Conservation (phyloP, 2,113 vertebrate species). For the Sula dactylatra region DNA sequence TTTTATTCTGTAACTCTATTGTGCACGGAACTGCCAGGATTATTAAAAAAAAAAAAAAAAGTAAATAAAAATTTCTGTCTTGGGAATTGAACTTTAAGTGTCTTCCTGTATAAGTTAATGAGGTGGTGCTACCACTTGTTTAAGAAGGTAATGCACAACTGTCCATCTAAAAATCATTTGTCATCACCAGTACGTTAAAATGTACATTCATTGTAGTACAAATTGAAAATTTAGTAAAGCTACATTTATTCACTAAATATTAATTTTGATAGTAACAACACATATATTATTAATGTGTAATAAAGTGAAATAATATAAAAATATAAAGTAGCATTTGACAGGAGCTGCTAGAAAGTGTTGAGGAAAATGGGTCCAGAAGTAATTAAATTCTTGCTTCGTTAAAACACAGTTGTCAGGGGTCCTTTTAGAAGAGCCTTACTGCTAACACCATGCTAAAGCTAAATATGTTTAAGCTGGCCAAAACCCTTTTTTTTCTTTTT, state of each 20-base stretch:
- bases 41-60: neutral
- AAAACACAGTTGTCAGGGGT: neutral
- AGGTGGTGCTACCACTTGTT: neutral
- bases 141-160: neutral
- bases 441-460: neutral
- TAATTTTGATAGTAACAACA: neutral
- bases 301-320: neutral
- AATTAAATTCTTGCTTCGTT: neutral
- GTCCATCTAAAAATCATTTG: neutral
- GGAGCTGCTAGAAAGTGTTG: neutral
- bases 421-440: neutral
- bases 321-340: neutral
- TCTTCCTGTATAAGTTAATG: neutral
- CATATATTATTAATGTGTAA: neutral
- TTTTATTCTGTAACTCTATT: neutral
- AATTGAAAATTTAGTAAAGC: neutral
- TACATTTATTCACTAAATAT: neutral
- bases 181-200: neutral
- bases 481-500: no score
- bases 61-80: neutral
- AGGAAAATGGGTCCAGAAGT: neutral
- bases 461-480: neutral
- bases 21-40: neutral
- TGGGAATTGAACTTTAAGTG: neutral
- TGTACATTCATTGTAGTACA: neutral